phyloP scores from a whole-genome alignment of 37 sponge, comb jelly and placozoan genomes.

The Lycopodina hypogea region DNA sequence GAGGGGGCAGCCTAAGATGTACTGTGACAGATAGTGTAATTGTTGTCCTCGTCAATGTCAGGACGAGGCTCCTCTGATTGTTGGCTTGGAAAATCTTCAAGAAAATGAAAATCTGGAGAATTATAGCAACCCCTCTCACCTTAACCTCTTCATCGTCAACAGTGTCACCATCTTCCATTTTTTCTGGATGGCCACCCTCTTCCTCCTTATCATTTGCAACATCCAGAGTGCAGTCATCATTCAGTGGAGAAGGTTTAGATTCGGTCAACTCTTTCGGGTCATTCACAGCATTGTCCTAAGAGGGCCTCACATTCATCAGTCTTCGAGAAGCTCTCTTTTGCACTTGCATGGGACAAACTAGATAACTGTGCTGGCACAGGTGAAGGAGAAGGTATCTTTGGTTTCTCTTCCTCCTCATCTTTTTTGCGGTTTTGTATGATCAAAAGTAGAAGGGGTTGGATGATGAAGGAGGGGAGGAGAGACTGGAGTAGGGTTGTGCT shows the following conservation, averaged over 20 bases:
- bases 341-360: neutral
- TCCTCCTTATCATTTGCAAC: neutral
- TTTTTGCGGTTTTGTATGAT: neutral
- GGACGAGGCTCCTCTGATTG: neutral
- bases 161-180: neutral
- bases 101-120: neutral
- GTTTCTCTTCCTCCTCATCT: neutral
- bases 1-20: slow-evolving; percentile 24
- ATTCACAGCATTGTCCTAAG: neutral
- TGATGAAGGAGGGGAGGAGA: neutral
- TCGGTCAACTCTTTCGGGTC: neutral
- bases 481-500: neutral
- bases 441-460: neutral
- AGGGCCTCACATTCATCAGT: neutral
- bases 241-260: neutral
- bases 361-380: neutral
- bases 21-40: slow-evolving; percentile 65
- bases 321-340: neutral
- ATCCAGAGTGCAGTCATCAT: neutral
- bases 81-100: neutral
- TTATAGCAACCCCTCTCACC: neutral
- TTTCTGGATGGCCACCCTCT: neutral
- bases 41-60: slow-evolving; percentile 12
- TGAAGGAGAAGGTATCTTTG: neutral
- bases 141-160: neutral